Base-by-base conservation (phyloP, 2,113 vertebrate species). In the Megaleporinus macrocephalus region DNA sequence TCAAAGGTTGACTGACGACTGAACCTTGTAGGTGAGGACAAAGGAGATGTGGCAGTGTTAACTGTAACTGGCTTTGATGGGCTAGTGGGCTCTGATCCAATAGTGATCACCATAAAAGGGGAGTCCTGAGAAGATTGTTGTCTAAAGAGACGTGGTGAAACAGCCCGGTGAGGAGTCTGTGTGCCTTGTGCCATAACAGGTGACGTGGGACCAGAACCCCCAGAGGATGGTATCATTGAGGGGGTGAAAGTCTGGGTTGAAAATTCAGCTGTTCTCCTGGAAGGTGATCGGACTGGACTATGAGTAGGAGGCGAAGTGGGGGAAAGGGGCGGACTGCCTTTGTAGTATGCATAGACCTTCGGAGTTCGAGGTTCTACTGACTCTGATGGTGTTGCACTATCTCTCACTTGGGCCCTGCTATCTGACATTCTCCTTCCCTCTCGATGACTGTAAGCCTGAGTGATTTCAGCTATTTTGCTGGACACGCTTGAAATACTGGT, bases 71-170 rank as follows among this genome's bases (percentile, higher is more conserved):
- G 94, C 80, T 94, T 95, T 73, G 95, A 94, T 78, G 96, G 95
- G 87, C 95, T 95, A 76, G 94, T 90, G 0, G 96, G 94, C 0
- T 96, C 95, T 0, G 96, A 94, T 0, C 94, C 95, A 86, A 95
- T 88, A 0, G 95, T 94, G 87, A 95, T 94, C 84, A 95, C 86
- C 94, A 95, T 94, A 76, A 96, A 94, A 11, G 96, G 92, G 10
- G 93, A 86, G 73, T 98, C 97, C 86, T 96, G 96, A 0, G 97
- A 96, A 77, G 97, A 94, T 71, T 96, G 93, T 87, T 99, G 97
- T 89, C 97, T 92, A 57, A 93, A 89, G 7, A 97, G 90, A n/a
- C 91, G 92, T 0, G 96, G 96, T 0, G 95, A 95, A 79, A 94
- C 87, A 0, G 93, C 85, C 72, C 90, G 91, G 78, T 97, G 94